Evolutionary conservation across 2,797 vertebrate genomes (phyloP).

Genomic region (Pithecia hirsuta): DNA sequence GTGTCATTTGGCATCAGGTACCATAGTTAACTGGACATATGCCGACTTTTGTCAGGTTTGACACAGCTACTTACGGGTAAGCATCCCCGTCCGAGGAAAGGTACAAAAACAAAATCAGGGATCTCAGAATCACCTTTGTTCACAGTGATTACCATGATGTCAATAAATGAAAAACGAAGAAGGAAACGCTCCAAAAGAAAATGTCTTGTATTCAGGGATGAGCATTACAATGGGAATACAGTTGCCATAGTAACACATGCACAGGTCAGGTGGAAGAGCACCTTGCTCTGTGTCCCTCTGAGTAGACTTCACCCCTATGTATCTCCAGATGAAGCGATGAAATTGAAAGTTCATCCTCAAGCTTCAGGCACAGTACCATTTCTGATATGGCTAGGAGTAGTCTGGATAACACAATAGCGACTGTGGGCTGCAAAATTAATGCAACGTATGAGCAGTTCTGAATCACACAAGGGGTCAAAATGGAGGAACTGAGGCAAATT

Average conservation of each 20-base stretch:
- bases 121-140: not conserved
- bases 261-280: not conserved
- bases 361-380: not conserved
- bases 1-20: not conserved
- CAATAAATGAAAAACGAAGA: not conserved
- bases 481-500: not conserved
- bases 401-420: not conserved
- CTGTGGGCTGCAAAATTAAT: not conserved
- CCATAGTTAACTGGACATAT: not conserved
- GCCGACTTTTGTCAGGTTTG: not conserved
- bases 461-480: not conserved
- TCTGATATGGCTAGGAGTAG: not conserved
- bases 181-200: not conserved
- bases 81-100: not conserved
- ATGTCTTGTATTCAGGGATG: not conserved
- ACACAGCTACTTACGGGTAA: not conserved
- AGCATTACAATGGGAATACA: not conserved
- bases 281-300: not conserved
- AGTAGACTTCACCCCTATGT: not conserved
- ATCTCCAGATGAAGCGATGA: not conserved
- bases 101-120: not conserved
- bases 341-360: not conserved
- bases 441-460: not conserved
- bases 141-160: not conserved
- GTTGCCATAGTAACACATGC: not conserved